Evolutionary conservation across 2,888 invertebrate genomes (phyloP).

Genomic region (Cantharis rufa): DNA sequence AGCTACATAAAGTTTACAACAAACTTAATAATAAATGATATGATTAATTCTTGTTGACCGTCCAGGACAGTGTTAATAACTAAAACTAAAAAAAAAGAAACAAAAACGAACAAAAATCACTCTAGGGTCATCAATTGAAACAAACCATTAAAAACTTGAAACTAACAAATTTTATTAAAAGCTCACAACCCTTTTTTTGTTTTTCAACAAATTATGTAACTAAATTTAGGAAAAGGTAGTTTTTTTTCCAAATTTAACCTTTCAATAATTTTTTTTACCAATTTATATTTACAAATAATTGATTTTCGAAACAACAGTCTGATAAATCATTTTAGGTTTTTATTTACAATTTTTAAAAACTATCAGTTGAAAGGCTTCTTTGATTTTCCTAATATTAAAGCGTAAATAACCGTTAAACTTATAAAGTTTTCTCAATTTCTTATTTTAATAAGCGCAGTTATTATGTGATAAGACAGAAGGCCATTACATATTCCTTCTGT

Average conservation of each 20-base stretch:
- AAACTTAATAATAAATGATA: conserved; percentile 47
- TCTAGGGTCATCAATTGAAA: conserved; percentile 9
- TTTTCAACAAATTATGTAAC: not conserved
- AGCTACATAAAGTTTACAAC: conserved; percentile 35
- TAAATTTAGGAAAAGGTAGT: not conserved
- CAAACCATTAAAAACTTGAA: not conserved
- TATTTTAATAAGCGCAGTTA: conserved; percentile 1
- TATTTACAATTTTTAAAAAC: not conserved
- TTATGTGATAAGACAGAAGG: conserved; percentile 12
- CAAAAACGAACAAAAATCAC: conserved; percentile 34
- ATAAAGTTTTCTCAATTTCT: not conserved
- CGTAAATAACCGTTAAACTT: not conserved
- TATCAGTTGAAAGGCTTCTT: not conserved
- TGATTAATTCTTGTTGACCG: conserved; percentile 53
- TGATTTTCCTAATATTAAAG: not conserved
- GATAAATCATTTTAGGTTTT: not conserved
- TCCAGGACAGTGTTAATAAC: conserved; percentile 24
- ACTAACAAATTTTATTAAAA: not conserved
- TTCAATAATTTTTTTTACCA: not conserved
- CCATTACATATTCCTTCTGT: conserved; percentile 24
- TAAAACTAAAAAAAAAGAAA: conserved; percentile 31
- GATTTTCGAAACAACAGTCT: not conserved
- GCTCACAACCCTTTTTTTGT: not conserved
- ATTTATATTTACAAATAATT: not conserved
- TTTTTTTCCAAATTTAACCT: not conserved